Conservation (phyloP, 2,797 vertebrate species). For the Bovichtus diacanthus region DNA sequence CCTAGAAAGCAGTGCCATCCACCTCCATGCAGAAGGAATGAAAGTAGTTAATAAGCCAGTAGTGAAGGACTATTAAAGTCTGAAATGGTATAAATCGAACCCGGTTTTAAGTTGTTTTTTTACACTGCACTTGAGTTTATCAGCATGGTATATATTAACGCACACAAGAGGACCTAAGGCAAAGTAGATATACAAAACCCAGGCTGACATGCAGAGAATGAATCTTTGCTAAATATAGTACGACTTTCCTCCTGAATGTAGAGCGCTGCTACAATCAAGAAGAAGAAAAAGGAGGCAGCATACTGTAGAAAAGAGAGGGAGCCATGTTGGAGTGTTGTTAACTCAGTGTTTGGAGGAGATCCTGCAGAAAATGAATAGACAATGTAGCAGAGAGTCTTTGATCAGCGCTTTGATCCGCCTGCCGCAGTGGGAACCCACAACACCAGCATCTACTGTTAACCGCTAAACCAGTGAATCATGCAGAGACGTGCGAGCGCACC, state of each 20-base stretch:
- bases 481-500: slow-evolving; percentile 29
- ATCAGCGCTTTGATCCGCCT: slow-evolving; percentile 47
- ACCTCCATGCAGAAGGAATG: slow-evolving; percentile 17
- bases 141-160: neutral
- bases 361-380: slow-evolving; percentile 6
- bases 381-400: slow-evolving; percentile 38
- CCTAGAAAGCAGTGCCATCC: neutral
- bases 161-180: slow-evolving; percentile 2
- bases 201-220: neutral
- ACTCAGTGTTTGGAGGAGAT: slow-evolving; percentile 12
- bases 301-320: neutral
- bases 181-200: neutral
- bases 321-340: slow-evolving; percentile 1
- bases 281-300: neutral
- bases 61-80: slow-evolving; percentile 28
- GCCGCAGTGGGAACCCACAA: slow-evolving; percentile 45
- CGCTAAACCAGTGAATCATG: slow-evolving; percentile 41
- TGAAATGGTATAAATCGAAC: slow-evolving; percentile 34
- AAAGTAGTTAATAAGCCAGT: slow-evolving; percentile 30
- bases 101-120: slow-evolving; percentile 23
- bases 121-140: slow-evolving; percentile 19
- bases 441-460: slow-evolving; percentile 28
- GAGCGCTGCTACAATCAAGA: neutral
- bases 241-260: neutral
- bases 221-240: neutral